Percentiles rank a stretch among this genome's conserved stretches.
These are phyloP conservation scores for Caenorhabditis tropicalis DNA, from an alignment of 1,140 invertebrate genomes.

Conservation along the genomic window DNA sequence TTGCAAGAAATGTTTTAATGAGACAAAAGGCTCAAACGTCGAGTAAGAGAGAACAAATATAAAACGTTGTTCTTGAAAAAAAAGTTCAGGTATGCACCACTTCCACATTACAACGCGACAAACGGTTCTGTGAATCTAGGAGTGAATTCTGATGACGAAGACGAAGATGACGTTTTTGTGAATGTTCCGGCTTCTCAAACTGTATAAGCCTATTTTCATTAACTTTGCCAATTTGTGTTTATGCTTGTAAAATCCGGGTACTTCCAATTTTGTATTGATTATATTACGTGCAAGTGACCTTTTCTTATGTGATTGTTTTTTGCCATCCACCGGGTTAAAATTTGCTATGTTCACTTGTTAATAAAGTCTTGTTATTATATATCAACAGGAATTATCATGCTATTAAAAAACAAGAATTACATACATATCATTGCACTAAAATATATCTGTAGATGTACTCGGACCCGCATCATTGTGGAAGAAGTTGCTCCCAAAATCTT, in stretches of 20 bases:
- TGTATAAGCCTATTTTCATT: not conserved
- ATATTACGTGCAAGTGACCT: not conserved
- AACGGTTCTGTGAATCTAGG: slow-evolving; percentile 48
- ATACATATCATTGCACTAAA: too few species aligned
- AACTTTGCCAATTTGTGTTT: slow-evolving; percentile 12
- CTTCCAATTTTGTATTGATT: not conserved
- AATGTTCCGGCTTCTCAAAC: slow-evolving; percentile 6
- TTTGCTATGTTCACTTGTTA: slow-evolving; percentile 6
- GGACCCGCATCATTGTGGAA: not conserved
- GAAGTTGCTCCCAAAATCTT: not conserved
- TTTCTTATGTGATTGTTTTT: slow-evolving; percentile 16
- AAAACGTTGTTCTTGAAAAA: not conserved
- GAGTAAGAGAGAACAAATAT: not conserved
- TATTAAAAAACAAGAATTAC: too few species aligned
- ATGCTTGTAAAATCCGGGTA: slow-evolving; percentile 14
- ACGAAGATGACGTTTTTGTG: slow-evolving; percentile 41
- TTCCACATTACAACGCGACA: slow-evolving; percentile 53
- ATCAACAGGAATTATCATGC: too few species aligned
- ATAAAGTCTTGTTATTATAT: not conserved
- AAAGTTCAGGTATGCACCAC: slow-evolving; percentile 54
- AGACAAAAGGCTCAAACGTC: not conserved
- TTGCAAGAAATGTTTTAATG: not conserved
- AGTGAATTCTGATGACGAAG: slow-evolving; percentile 17
- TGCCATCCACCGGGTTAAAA: not conserved
- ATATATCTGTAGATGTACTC: too few species aligned